A percentile compares a stretch with the other conserved stretches of the same genome.
phyloP scores from a whole-genome alignment of 2,113 vertebrate genomes.

The Callopanchax toddi region DNA sequence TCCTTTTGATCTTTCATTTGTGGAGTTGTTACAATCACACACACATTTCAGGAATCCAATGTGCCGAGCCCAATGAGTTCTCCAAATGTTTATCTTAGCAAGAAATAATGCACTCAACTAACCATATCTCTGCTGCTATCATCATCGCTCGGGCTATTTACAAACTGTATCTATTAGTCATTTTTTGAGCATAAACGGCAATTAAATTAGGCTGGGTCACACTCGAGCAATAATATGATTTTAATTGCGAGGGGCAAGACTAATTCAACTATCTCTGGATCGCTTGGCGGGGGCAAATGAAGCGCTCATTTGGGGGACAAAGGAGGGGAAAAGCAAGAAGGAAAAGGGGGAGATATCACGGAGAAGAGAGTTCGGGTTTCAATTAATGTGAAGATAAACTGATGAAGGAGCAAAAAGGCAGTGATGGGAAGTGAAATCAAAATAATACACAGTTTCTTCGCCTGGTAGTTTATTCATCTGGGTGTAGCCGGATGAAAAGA shows the following conservation, averaged over 20 bases:
- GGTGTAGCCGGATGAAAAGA: conserved; percentile 36
- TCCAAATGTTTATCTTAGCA: conserved; percentile 59
- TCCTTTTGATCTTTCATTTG: conserved; percentile 47
- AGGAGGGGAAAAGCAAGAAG: background rate
- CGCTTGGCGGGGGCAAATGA: conserved; percentile 62
- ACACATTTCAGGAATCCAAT: conserved; percentile 26
- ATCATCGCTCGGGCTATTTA: conserved; percentile 63
- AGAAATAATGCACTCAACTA: conserved; percentile 62
- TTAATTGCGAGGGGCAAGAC: conserved; percentile 73
- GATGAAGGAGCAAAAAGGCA: conserved; percentile 15
- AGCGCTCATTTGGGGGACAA: conserved; percentile 44
- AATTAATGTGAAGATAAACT: conserved; percentile 35
- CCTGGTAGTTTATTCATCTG: conserved; percentile 20
- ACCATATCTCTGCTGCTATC: conserved; percentile 57
- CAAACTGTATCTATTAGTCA: conserved; percentile 69
- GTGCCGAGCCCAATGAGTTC: conserved; percentile 23
- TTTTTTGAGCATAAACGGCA: conserved; percentile 66
- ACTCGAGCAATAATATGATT: conserved; percentile 75
- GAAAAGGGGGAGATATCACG: conserved; percentile 1
- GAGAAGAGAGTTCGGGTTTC: conserved; percentile 21
- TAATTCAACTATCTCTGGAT: conserved; percentile 76
- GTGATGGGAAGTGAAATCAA: conserved; percentile 18
- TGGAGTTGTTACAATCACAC: conserved; percentile 46
- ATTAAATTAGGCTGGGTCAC: conserved; percentile 76
- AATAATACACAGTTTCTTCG: background rate